Base-by-base conservation (phyloP, 64 coral and sea anemone genomes). In the Acropora yongei region DNA sequence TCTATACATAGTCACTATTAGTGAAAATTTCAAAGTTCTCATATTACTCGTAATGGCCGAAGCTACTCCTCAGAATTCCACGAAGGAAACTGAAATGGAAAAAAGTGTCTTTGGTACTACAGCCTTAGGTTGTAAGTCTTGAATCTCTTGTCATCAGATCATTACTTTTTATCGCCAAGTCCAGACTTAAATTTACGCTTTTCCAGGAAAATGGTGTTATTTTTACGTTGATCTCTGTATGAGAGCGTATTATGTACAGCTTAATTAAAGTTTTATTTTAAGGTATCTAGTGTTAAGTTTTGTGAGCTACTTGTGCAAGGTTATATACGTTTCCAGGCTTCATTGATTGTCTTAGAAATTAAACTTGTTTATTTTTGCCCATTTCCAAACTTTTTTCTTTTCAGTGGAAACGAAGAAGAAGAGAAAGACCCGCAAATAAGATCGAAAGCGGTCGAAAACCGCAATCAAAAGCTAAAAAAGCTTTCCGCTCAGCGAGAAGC, bases 181-280 rank as follows among this genome's bases (percentile, higher is more conserved):
- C 30, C 30, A 30, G 30, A 30, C 0, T 30, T 30, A 30, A 30
- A 30, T 30, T 30, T 30, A 30, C 0, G 30, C 30, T 30, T 30
- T 0, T 30, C 30, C 30, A 0, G 60, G 6, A 47, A 47, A 18
- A 4, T 4, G 16, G 18, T 10, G 16, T 17, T 44, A 65, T 14
- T 44, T 3, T 63, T 63, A 0, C 1, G 47, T 49, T 49, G 19
- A 48, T 49, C 10, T 44, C 82, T 20, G 2, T 85, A 85, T 48
- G 82, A 69, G 72, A 85, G 82, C 42, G 18, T 94, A 94, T 79
- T 94, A 94, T 94, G 92, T 94, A 94, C 72, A 86, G 92, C 87
- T 87, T 94, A 78, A 82, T 94, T 10, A 94, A 86, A 90, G 92
- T 87, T 94, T 90, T 68, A 84, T 94, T 83, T 82, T 78, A 42